Evolutionary conservation across 2,888 invertebrate genomes (phyloP).

Genomic region (Holacanthella duospinosa): DNA sequence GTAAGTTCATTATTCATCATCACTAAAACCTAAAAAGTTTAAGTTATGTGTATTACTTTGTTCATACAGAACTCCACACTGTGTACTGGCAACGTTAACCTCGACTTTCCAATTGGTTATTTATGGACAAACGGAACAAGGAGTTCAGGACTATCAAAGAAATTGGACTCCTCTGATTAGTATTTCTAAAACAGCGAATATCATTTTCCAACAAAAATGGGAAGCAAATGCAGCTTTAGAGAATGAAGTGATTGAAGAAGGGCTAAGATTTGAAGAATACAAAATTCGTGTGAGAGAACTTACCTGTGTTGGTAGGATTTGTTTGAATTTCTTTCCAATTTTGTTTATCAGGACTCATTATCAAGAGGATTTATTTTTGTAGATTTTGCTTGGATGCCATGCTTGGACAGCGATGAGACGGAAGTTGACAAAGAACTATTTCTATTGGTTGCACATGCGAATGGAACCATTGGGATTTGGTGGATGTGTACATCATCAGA

Average conservation of each 20-base stretch:
- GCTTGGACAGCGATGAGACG: background rate
- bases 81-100: constrained; percentile 14
- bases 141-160: background rate
- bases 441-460: constrained; percentile 11
- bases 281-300: constrained; percentile 12
- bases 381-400: constrained; percentile 17
- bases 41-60: background rate
- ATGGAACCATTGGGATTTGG: constrained; percentile 15
- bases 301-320: constrained; percentile 14
- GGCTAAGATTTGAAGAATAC: constrained; percentile 8
- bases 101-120: constrained; percentile 14
- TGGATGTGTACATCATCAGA: background rate
- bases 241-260: constrained; percentile 10
- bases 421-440: constrained; percentile 1
- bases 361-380: background rate
- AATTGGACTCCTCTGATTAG: background rate
- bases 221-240: background rate
- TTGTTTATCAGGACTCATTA: background rate
- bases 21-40: background rate
- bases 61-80: constrained; percentile 13
- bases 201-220: background rate
- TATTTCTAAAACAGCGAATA: background rate
- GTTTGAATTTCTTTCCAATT: background rate
- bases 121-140: constrained; percentile 11
- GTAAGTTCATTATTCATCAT: constrained; percentile 9